phyloP scores from a whole-genome alignment of 2,797 vertebrate species.

The Siniperca scherzeri region DNA sequence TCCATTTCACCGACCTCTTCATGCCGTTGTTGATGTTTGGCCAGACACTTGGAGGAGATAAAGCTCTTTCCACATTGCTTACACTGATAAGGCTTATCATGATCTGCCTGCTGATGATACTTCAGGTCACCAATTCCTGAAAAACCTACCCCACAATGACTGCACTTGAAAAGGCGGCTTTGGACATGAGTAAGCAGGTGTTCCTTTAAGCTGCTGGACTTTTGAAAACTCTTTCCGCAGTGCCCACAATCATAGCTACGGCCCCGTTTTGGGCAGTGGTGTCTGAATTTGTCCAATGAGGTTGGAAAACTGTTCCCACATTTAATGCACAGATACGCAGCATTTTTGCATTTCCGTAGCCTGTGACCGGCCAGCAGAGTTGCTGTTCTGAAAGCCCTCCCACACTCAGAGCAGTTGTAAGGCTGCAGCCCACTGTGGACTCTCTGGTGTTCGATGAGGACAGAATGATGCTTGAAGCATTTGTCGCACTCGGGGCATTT shows the following conservation, averaged over 20 bases:
- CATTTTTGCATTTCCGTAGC: constrained; percentile 82
- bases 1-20: constrained; percentile 69
- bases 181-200: constrained; percentile 80
- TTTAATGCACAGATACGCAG: constrained; percentile 83
- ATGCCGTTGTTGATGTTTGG: constrained; percentile 81
- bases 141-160: constrained; percentile 81
- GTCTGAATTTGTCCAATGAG: constrained; percentile 82
- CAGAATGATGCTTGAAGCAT: constrained; percentile 82
- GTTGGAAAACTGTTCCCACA: constrained; percentile 83
- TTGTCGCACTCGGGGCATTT: constrained; percentile 80
- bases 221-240: constrained; percentile 81
- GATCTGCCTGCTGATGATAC: constrained; percentile 84
- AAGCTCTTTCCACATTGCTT: constrained; percentile 83
- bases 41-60: constrained; percentile 80
- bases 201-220: constrained; percentile 80
- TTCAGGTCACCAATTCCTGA: constrained; percentile 83
- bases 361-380: constrained; percentile 82
- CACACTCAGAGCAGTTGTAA: constrained; percentile 83
- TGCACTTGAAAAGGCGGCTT: constrained; percentile 83
- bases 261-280: constrained; percentile 80
- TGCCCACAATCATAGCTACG: constrained; percentile 73
- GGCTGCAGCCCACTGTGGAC: constrained; percentile 81
- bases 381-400: constrained; percentile 81
- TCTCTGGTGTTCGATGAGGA: constrained; percentile 80
- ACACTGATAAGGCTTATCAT: constrained; percentile 83